Conservation (phyloP, 2,113 vertebrate genomes). For the Oreocharis arfaki region DNA sequence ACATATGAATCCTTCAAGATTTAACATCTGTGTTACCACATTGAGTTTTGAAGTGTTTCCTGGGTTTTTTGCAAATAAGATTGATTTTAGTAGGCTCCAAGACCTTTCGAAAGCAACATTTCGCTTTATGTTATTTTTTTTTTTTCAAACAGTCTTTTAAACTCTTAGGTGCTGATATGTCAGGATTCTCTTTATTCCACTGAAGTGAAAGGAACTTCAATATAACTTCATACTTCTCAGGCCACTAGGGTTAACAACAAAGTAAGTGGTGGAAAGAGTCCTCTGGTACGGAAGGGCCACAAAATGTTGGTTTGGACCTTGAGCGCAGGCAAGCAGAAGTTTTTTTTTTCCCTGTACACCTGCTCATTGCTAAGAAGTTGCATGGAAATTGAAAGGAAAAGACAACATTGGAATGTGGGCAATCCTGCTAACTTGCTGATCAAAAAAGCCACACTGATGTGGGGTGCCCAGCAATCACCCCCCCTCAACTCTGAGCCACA, state of each 20-base stretch:
- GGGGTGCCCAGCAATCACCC: not conserved
- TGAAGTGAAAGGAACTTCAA: not conserved
- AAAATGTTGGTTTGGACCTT: not conserved
- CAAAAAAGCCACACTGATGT: not conserved
- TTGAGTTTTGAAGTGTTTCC: not conserved
- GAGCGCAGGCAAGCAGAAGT: not conserved
- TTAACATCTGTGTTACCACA: not conserved
- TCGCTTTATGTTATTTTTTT: not conserved
- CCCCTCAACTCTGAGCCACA: not conserved
- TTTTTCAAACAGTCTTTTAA: not conserved
- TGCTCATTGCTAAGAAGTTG: not conserved
- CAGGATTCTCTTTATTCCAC: not conserved
- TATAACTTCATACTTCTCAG: not conserved
- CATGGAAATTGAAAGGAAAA: not conserved
- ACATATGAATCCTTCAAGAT: not conserved
- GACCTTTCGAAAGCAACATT: not conserved
- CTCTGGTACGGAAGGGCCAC: not conserved
- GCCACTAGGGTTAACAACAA: not conserved
- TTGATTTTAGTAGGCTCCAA: not conserved
- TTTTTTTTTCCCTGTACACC: not conserved
- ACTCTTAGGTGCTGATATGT: not conserved
- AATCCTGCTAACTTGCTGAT: not conserved
- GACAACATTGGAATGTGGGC: accelerated
- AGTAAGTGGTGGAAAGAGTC: not conserved
- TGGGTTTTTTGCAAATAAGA: not conserved